Conservation (phyloP, 2,888 invertebrate genomes). For the Caenorhabditis sinica region DNA sequence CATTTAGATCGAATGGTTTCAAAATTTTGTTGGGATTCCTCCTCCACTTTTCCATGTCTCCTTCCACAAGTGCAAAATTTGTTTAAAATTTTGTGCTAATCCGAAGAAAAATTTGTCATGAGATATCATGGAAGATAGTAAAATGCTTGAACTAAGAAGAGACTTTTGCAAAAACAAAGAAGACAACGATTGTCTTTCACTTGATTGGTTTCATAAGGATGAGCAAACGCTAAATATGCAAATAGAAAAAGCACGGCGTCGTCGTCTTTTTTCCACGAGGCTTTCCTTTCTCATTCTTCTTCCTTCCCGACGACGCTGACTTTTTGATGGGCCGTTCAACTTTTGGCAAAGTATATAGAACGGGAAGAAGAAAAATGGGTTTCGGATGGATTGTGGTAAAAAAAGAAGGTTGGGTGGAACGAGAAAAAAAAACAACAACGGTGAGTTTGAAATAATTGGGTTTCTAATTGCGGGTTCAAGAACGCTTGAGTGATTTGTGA, state of each 20-base stretch:
- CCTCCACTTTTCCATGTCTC: not conserved
- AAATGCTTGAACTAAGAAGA: slow-evolving; percentile 21
- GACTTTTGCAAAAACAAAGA: slow-evolving; percentile 42
- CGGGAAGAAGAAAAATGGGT: not conserved
- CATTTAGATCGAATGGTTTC: not conserved
- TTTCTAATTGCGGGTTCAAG: slow-evolving; percentile 60
- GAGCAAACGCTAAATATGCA: slow-evolving; percentile 64
- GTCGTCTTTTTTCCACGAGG: slow-evolving; percentile 58
- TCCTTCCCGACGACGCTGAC: slow-evolving; percentile 17
- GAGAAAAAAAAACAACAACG: slow-evolving; percentile 1
- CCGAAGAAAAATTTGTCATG: slow-evolving; percentile 10
- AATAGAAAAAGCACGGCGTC: slow-evolving; percentile 61
- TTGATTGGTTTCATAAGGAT: slow-evolving; percentile 65
- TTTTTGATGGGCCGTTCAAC: slow-evolving; percentile 44
- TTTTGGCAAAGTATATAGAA: slow-evolving; percentile 33
- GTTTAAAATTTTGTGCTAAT: slow-evolving; percentile 6
- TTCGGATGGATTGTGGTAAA: slow-evolving; percentile 2
- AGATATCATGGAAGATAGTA: slow-evolving; percentile 33
- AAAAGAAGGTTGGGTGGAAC: not conserved
- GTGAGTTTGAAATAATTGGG: slow-evolving; percentile 37
- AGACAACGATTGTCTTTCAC: slow-evolving; percentile 61
- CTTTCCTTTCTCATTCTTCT: slow-evolving; percentile 48
- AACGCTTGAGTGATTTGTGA: slow-evolving; percentile 66
- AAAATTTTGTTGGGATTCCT: slow-evolving; percentile 15
- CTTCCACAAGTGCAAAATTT: slow-evolving; percentile 14